Base-by-base conservation (phyloP, 2,797 vertebrate genomes). In the Borostomias antarcticus region DNA sequence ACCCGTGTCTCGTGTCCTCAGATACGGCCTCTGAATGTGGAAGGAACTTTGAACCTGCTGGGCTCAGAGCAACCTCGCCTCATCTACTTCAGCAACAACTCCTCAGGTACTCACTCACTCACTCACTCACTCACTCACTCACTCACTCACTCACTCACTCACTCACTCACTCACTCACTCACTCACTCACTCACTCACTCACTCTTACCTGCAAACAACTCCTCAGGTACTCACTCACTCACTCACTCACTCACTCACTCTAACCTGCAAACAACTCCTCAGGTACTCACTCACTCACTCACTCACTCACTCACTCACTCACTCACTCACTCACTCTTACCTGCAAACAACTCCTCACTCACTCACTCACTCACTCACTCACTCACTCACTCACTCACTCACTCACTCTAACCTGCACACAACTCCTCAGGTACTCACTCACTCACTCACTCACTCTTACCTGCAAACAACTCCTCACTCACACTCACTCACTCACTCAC, bases 41-140 rank as follows among this genome's bases (percentile, higher is more conserved):
- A 97, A 0, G 97, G 97, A 68, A 95, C 94, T 0, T 84, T 99
- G 64, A 98, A 99, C 82, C 90, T 98, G 68, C 90, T 98, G 61
- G 93, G 83, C 74, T 95, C 92, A 0, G 97, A 99, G 81, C 94
- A 94, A 0, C 91, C 95, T 0, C 94, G 95, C 40, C 89, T 99
- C 43, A 91, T 99, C 70, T 98, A 97, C 89, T 96, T 98, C 83
- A 95, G 91, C 86, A 98, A 93, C 89, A 90, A 88, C 52, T 92
- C 89, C 48, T 88, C 92, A 84, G 92, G 92, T 93, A 4, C 10
- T 25, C 17, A 37, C 57, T 21, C 21, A 25, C 26, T 56, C 1
- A 15, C 21, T 53, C 15, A 28, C 10, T 9, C 2, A 19, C 11
- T 8, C 5, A 15, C 37, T 33, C 13, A 25, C 10, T 40, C 21